Evolutionary conservation across 1,140 invertebrate genomes (phyloP).

Genomic region (Phymorhynchus buccinoides): DNA sequence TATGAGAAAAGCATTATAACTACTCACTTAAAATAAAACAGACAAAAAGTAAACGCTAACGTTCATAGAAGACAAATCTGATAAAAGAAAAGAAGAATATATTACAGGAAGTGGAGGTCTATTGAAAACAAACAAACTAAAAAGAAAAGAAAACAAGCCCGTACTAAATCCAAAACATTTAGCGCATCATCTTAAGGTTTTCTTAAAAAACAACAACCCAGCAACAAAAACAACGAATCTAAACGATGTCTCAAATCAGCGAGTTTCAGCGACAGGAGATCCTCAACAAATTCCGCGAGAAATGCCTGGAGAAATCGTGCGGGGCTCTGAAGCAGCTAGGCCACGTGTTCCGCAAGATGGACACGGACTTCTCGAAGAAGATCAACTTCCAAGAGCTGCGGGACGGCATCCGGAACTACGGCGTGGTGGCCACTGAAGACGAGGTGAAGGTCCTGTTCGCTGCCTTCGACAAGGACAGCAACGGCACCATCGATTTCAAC

Average conservation of each 20-base stretch:
- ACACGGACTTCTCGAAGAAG: conserved; percentile 65
- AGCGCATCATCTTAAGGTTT: no score
- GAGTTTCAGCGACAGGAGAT: conserved; percentile 15
- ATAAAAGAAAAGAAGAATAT: no score
- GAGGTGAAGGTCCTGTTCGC: conserved; percentile 60
- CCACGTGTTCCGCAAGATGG: conserved; percentile 59
- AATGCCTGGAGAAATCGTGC: conserved; percentile 51
- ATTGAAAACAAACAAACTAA: no score
- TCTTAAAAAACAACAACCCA: neutral
- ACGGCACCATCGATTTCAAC: conserved; percentile 62
- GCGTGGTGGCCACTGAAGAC: conserved; percentile 50
- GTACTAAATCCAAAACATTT: no score
- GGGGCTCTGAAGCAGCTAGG: conserved; percentile 61
- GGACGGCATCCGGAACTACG: conserved; percentile 55
- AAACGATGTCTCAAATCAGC: neutral
- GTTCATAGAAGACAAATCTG: no score
- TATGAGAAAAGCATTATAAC: no score
- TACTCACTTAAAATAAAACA: no score
- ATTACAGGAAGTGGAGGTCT: no score
- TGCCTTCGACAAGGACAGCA: conserved; percentile 59
- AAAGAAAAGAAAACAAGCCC: no score
- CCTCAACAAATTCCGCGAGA: conserved; percentile 38
- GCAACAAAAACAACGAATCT: no score
- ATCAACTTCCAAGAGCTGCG: conserved; percentile 59
- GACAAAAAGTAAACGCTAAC: no score